Percentiles rank a stretch among this genome's conserved stretches.
Conservation (phyloP, 2,888 invertebrate species). For the Entomobrya proxima region DNA sequence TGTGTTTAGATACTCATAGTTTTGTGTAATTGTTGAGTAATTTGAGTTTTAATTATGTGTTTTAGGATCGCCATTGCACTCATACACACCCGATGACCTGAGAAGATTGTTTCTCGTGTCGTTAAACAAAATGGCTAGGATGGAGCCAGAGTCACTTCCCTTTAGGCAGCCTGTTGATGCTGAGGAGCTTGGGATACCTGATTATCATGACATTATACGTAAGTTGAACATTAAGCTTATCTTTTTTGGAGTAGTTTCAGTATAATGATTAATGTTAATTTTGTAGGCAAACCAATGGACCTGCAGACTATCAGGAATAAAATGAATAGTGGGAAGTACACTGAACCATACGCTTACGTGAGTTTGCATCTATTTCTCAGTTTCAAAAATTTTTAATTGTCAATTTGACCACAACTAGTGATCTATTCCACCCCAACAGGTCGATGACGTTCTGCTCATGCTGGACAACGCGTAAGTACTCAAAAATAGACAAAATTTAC, state of each 20-base stretch:
- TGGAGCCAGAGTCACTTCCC: slow-evolving; percentile 60
- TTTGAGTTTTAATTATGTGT: no score
- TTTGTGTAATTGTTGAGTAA: no score
- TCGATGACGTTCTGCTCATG: slow-evolving; percentile 57
- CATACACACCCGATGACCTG: slow-evolving; percentile 41
- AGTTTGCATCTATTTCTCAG: no score
- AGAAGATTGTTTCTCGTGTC: slow-evolving; percentile 47
- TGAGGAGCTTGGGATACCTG: slow-evolving; percentile 50
- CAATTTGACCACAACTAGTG: no score
- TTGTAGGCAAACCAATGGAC: slow-evolving; percentile 49
- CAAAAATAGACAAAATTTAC: no score
- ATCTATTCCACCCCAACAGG: no score
- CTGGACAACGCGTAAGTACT: slow-evolving; percentile 56
- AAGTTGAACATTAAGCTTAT: neutral
- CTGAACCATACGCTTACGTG: slow-evolving; percentile 42
- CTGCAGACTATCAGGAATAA: slow-evolving; percentile 53
- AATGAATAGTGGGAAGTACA: slow-evolving; percentile 45
- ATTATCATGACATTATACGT: slow-evolving; percentile 54
- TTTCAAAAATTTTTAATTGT: no score
- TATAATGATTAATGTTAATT: neutral
- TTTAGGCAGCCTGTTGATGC: slow-evolving; percentile 60
- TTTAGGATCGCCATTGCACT: neutral
- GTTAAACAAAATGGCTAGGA: slow-evolving; percentile 45
- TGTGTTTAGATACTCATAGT: no score
- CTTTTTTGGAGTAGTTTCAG: neutral